Conservation (phyloP, 2,113 vertebrate genomes). For the Caranx melampygus region DNA sequence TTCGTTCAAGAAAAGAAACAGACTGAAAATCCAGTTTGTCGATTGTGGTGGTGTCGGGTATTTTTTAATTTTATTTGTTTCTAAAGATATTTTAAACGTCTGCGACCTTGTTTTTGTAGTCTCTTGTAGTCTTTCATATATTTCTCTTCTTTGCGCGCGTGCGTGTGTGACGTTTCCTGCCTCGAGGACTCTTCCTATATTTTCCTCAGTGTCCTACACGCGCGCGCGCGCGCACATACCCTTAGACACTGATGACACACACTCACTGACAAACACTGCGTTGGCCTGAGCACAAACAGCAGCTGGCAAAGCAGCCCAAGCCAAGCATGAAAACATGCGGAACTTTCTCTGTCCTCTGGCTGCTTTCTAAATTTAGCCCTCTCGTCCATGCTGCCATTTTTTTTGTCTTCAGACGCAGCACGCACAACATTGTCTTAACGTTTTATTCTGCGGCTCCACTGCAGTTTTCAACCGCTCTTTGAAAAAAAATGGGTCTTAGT, state of each 20-base stretch:
- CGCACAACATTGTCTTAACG: neutral
- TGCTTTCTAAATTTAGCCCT: slow-evolving; percentile 73
- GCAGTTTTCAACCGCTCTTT: neutral
- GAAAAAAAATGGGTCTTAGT: neutral
- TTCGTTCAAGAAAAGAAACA: slow-evolving; percentile 33
- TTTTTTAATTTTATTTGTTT: neutral
- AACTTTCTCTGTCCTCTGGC: slow-evolving; percentile 77
- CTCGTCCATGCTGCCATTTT: slow-evolving; percentile 4
- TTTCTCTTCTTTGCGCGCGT: slow-evolving; percentile 3
- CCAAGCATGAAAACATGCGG: slow-evolving; percentile 78
- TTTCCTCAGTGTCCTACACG: slow-evolving; percentile 43
- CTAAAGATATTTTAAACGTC: neutral
- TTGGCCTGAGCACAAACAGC: slow-evolving; percentile 68
- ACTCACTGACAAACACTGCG: slow-evolving; percentile 61
- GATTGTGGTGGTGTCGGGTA: neutral
- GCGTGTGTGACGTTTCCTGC: slow-evolving; percentile 48
- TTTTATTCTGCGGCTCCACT: neutral
- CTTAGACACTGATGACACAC: slow-evolving; percentile 63
- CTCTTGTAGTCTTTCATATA: neutral
- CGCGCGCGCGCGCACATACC: slow-evolving; percentile 16
- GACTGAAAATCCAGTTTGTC: slow-evolving; percentile 44
- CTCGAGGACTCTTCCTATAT: slow-evolving; percentile 62
- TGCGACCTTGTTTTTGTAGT: too few relatives aligned
- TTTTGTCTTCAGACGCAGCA: slow-evolving; percentile 26
- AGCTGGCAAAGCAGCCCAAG: slow-evolving; percentile 75